Conservation (phyloP, 1,140 invertebrate species). For the Pectinophora gossypiella region DNA sequence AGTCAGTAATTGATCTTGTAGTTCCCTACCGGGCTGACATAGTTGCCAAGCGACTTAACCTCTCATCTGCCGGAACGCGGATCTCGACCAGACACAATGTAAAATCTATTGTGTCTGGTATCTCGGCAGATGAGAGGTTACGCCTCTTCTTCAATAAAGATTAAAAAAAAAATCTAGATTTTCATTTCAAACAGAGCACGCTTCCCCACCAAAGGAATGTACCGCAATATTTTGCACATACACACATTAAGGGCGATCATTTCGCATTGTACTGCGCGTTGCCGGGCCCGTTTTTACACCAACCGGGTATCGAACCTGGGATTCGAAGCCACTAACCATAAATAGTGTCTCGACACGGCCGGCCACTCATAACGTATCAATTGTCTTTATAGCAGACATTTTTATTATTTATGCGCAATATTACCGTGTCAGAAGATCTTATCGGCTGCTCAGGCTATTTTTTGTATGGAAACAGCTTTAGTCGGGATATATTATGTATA, state of each 20-base stretch:
- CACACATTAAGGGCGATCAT: slow-evolving; percentile 50
- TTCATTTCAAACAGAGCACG: slow-evolving; percentile 44
- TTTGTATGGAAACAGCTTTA: too few relatives aligned
- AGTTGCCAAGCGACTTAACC: too few relatives aligned
- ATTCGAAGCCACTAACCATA: slow-evolving; percentile 45
- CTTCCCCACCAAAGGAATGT: slow-evolving; percentile 4
- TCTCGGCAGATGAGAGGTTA: too few relatives aligned
- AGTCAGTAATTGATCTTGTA: too few relatives aligned
- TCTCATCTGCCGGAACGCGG: too few relatives aligned
- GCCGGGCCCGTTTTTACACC: slow-evolving; percentile 28
- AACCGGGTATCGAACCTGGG: slow-evolving; percentile 32
- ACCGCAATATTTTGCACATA: slow-evolving; percentile 42
- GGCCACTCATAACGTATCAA: slow-evolving; percentile 53
- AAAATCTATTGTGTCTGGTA: too few relatives aligned
- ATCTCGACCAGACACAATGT: too few relatives aligned
- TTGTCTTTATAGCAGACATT: slow-evolving; percentile 35
- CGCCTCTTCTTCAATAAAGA: too few relatives aligned
- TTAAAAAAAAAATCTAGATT: too few relatives aligned
- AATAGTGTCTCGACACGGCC: slow-evolving; percentile 33
- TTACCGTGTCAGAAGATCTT: background rate
- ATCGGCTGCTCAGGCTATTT: background rate
- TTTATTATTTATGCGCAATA: slow-evolving; percentile 38
- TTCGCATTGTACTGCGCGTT: slow-evolving; percentile 41
- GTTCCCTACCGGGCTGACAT: too few relatives aligned
- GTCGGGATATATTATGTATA: too few relatives aligned